Evolutionary conservation across 2,888 invertebrate species (phyloP).

Genomic region (Ommatoiulus sabulosus): DNA sequence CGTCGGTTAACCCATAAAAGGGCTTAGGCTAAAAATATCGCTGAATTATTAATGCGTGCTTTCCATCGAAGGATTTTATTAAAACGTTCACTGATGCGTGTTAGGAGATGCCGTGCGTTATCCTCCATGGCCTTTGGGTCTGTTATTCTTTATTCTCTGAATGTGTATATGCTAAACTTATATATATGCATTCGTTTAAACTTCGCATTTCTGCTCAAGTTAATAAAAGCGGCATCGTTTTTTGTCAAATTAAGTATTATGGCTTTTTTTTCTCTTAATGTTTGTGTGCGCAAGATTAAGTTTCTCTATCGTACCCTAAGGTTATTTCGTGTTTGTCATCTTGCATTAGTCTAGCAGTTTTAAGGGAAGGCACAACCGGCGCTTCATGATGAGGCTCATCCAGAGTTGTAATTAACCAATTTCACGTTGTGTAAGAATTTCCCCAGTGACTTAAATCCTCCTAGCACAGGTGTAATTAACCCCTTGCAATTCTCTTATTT

Average conservation of each 20-base stretch:
- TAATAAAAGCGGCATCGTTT: slow-evolving; percentile 9
- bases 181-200: not conserved
- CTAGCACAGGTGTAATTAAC: slow-evolving; percentile 39
- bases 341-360: not conserved
- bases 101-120: not conserved
- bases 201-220: not conserved
- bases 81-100: not conserved
- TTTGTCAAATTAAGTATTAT: slow-evolving; percentile 31
- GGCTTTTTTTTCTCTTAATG: not conserved
- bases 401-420: slow-evolving; percentile 13
- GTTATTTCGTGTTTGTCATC: not conserved
- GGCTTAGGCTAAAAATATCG: not conserved
- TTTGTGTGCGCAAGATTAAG: not conserved
- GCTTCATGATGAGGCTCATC: slow-evolving; percentile 29
- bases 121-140: not conserved
- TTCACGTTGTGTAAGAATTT: slow-evolving; percentile 32
- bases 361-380: not conserved
- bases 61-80: not conserved
- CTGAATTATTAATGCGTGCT: not conserved
- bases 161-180: not conserved
- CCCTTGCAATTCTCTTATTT: not conserved
- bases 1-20: not conserved
- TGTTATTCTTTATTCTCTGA: not conserved
- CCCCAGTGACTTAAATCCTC: not conserved
- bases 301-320: not conserved